Conservation (phyloP, 2,797 vertebrate species). For the Sparus aurata region DNA sequence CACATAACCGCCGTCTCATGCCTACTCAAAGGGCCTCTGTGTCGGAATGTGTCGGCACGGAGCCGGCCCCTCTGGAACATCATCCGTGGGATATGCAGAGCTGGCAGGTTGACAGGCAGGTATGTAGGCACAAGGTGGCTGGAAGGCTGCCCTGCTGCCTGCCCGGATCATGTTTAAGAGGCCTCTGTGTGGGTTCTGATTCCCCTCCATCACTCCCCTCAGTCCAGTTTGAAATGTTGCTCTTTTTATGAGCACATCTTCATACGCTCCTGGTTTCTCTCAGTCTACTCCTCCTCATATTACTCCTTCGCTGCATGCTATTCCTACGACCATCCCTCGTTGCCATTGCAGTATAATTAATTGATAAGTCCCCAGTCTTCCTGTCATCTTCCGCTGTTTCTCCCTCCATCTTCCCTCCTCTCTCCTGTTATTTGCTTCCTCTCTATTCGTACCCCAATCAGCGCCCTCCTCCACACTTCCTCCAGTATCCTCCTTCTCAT, state of each 20-base stretch:
- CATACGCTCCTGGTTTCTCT: conserved; percentile 14
- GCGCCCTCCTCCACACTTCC: conserved; percentile 45
- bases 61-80: conserved; percentile 58
- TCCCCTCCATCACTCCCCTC: conserved; percentile 30
- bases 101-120: conserved; percentile 69
- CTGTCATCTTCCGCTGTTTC: conserved; percentile 56
- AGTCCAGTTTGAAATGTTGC: conserved; percentile 31
- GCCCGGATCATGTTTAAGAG: conserved; percentile 43
- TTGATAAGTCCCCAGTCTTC: conserved; percentile 66
- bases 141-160: conserved; percentile 35
- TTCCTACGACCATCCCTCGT: conserved; percentile 36
- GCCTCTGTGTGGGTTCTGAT: conserved; percentile 2
- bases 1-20: conserved; percentile 64
- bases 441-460: conserved; percentile 49
- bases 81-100: conserved; percentile 53
- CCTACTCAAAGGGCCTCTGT: conserved; percentile 68
- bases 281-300: conserved; percentile 21
- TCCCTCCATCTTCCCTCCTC: conserved; percentile 43
- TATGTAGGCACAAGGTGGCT: conserved; percentile 51
- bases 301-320: conserved; percentile 16
- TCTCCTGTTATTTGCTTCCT: conserved; percentile 59
- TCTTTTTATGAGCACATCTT: conserved; percentile 56
- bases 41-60: conserved; percentile 58
- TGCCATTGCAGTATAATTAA: conserved; percentile 55
- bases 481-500: conserved; percentile 43